phyloP scores from a whole-genome alignment of 2,797 vertebrate species.

The Benthosema pterotum region DNA sequence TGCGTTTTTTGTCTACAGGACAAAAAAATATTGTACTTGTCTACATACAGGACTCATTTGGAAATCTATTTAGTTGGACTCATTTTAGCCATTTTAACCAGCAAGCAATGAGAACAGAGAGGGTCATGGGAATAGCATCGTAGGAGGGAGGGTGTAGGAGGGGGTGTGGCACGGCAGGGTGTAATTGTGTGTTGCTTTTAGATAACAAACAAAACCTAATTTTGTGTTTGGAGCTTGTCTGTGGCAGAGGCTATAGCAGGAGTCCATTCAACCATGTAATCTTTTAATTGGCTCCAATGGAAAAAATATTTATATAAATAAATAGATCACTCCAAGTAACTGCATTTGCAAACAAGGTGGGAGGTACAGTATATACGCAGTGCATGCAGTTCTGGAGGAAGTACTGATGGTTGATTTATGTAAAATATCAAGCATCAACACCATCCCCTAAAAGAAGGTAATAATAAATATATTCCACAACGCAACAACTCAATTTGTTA shows the following conservation, averaged over 20 bases:
- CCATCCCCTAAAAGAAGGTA: no score
- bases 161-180: neutral
- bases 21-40: no score
- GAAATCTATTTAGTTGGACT: constrained; percentile 55
- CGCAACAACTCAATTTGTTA: no score
- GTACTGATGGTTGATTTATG: no score
- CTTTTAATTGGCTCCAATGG: constrained; percentile 51
- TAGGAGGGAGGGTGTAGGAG: neutral
- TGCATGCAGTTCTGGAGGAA: no score
- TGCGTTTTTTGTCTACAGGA: no score
- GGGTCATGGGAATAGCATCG: constrained; percentile 11
- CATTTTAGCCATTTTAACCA: constrained; percentile 43
- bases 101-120: constrained; percentile 30
- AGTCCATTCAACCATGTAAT: constrained; percentile 37
- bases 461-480: no score
- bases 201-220: constrained; percentile 54
- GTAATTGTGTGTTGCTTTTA: constrained; percentile 60
- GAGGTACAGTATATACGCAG: neutral
- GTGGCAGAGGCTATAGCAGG: constrained; percentile 11
- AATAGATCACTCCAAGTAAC: neutral
- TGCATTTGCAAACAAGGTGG: neutral
- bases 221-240: constrained; percentile 21
- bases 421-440: no score
- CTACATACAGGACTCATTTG: no score
- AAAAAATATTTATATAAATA: constrained; percentile 12